Evolutionary conservation across 2,888 invertebrate species (phyloP).

Genomic region (Homarus gammarus): DNA sequence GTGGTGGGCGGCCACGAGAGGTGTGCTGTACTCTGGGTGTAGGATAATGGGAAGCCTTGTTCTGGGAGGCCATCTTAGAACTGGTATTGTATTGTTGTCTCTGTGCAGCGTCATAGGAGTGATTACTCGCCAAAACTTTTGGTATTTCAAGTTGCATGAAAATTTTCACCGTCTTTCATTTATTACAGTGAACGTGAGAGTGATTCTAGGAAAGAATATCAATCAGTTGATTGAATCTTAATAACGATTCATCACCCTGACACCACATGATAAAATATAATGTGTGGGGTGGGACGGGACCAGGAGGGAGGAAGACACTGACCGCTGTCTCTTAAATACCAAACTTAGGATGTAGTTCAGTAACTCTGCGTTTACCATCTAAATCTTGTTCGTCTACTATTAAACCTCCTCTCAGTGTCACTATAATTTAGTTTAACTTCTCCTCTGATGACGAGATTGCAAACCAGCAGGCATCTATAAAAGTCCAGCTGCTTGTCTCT

Average conservation of each 20-base stretch:
- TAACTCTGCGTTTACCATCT: background rate
- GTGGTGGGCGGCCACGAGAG: conserved; percentile 5
- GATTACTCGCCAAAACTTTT: conserved; percentile 2
- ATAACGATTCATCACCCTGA: conserved; percentile 61
- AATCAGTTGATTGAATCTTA: conserved; percentile 60
- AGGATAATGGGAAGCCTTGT: background rate
- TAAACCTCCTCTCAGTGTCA: background rate
- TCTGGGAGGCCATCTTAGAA: background rate
- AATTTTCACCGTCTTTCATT: background rate
- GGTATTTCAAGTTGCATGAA: conserved; percentile 21
- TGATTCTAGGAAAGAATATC: conserved; percentile 31
- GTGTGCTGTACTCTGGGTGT: conserved; percentile 7
- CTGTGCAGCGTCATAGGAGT: conserved; percentile 33
- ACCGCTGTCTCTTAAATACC: no score
- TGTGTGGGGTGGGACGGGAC: background rate
- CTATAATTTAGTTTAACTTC: background rate
- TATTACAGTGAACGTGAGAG: background rate
- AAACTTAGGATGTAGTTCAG: no score
- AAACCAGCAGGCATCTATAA: background rate
- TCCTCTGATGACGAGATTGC: background rate
- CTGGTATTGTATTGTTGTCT: conserved; percentile 21
- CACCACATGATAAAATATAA: conserved; percentile 17
- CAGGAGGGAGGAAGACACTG: no score
- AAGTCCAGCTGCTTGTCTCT: background rate
- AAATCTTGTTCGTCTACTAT: background rate